Percentiles rank a stretch among this genome's conserved stretches.
These are phyloP conservation scores for Phyllopteryx taeniolatus DNA, from an alignment of 2,113 vertebrate genomes.

Conservation along the genomic window DNA sequence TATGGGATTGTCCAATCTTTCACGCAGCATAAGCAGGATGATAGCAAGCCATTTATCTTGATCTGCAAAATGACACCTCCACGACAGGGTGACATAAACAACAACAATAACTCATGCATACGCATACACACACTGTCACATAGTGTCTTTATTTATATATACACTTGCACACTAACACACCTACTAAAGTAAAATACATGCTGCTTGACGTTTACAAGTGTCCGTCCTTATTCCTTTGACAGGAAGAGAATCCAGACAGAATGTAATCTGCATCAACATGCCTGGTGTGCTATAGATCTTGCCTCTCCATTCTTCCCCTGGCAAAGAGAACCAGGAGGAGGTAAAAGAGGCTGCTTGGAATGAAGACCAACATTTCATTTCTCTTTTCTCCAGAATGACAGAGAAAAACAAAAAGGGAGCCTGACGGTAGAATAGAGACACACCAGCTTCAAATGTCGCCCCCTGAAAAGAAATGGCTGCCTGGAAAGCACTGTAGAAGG, in stretches of 20 bases:
- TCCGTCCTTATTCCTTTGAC: conserved; percentile 56
- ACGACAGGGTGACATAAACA: conserved; percentile 51
- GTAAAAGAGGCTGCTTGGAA: conserved; percentile 22
- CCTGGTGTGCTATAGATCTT: conserved; percentile 45
- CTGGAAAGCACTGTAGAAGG: conserved; percentile 20
- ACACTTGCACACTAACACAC: conserved; percentile 7
- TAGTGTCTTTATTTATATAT: background rate
- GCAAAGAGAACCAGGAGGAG: conserved; percentile 30
- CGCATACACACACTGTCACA: conserved; percentile 7
- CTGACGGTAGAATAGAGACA: conserved; percentile 13
- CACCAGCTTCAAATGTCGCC: conserved; percentile 14
- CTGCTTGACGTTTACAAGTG: conserved; percentile 53
- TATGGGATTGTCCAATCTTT: conserved; percentile 41
- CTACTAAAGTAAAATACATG: conserved; percentile 48
- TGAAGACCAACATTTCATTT: conserved; percentile 36
- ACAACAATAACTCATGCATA: conserved; percentile 42
- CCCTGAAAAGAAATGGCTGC: conserved; percentile 22
- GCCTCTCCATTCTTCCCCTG: conserved; percentile 30
- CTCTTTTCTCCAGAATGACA: conserved; percentile 35
- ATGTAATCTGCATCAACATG: conserved; percentile 58
- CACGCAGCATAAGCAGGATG: conserved; percentile 40
- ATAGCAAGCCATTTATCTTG: conserved; percentile 50
- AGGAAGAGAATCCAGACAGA: conserved; percentile 49
- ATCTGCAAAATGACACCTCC: conserved; percentile 46
- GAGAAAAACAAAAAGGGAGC: conserved; percentile 19